These are phyloP conservation scores for Pangasius larnaudii DNA, from an alignment of 2,797 vertebrate species.

Conservation along the genomic window DNA sequence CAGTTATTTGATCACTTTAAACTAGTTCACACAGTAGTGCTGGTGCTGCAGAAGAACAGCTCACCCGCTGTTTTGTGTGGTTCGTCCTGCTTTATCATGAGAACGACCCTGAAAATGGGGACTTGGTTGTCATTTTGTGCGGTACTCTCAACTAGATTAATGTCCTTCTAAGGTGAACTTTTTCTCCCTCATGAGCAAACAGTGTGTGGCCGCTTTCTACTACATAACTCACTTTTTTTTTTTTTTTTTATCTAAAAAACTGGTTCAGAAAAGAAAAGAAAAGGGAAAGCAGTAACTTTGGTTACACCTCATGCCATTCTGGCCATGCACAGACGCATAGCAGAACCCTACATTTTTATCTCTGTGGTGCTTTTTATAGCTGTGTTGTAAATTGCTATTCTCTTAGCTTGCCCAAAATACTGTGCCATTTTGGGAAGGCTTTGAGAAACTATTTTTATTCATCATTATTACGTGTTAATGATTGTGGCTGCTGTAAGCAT, in stretches of 20 bases:
- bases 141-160: slow-evolving; percentile 5
- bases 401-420: slow-evolving; percentile 91
- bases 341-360: slow-evolving; percentile 92
- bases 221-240: not conserved
- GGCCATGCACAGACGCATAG: slow-evolving; percentile 63
- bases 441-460: slow-evolving; percentile 85
- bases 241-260: not conserved
- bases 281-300: slow-evolving; percentile 62
- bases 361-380: slow-evolving; percentile 87
- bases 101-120: slow-evolving; percentile 47
- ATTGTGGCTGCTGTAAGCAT: slow-evolving; percentile 94
- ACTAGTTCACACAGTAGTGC: slow-evolving; percentile 62
- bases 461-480: slow-evolving; percentile 86
- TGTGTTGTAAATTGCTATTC: slow-evolving; percentile 78
- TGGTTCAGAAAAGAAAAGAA: not conserved
- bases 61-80: slow-evolving; percentile 40
- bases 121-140: slow-evolving; percentile 31
- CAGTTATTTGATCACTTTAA: slow-evolving; percentile 68
- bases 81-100: slow-evolving; percentile 37
- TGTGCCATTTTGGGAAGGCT: slow-evolving; percentile 87
- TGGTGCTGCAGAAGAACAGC: slow-evolving; percentile 53
- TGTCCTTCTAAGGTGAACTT: slow-evolving; percentile 1
- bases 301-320: slow-evolving; percentile 64
- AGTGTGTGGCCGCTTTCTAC: not conserved
- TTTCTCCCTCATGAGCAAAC: slow-evolving; percentile 3